Evolutionary conservation across 2,888 invertebrate genomes (phyloP).

Genomic region (Dolomedes plantarius): DNA sequence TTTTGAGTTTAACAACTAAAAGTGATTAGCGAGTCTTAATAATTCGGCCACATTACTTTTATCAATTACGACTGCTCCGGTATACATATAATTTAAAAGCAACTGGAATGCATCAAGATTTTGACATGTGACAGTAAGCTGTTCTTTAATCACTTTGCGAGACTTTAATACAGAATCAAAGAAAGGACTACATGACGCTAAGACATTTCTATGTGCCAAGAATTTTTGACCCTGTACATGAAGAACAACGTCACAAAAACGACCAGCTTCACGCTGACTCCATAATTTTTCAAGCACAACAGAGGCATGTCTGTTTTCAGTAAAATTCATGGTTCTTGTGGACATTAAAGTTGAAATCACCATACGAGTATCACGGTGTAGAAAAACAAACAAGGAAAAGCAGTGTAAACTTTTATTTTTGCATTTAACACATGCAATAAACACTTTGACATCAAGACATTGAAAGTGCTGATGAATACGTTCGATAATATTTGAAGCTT

Average conservation of each 20-base stretch:
- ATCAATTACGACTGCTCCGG: conserved; percentile 81
- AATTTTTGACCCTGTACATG: conserved; percentile 81
- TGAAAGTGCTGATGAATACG: too few species aligned
- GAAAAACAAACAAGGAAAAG: not conserved
- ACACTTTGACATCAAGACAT: too few species aligned
- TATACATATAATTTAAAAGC: conserved; percentile 83
- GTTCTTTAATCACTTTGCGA: conserved; percentile 79
- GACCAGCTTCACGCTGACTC: conserved; percentile 78
- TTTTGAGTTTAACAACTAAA: conserved; percentile 81
- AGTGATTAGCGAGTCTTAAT: conserved; percentile 81
- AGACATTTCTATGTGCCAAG: conserved; percentile 81
- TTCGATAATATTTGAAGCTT: too few species aligned
- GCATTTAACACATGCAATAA: too few species aligned
- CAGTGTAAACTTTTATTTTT: too few species aligned
- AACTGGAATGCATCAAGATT: conserved; percentile 81
- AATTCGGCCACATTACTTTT: conserved; percentile 81
- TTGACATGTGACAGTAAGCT: conserved; percentile 80
- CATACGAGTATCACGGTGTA: conserved; percentile 29
- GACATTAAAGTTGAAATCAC: conserved; percentile 83
- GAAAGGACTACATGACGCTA: conserved; percentile 82
- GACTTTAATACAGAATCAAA: conserved; percentile 81
- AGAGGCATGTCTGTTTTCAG: conserved; percentile 43
- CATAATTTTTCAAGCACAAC: conserved; percentile 48
- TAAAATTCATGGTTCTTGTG: conserved; percentile 75
- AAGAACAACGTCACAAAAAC: conserved; percentile 81